Evolutionary conservation across 2,888 invertebrate species (phyloP), one percentile per base, ranked within the genome.

Genomic region (Drosophila pegasa): DNA sequence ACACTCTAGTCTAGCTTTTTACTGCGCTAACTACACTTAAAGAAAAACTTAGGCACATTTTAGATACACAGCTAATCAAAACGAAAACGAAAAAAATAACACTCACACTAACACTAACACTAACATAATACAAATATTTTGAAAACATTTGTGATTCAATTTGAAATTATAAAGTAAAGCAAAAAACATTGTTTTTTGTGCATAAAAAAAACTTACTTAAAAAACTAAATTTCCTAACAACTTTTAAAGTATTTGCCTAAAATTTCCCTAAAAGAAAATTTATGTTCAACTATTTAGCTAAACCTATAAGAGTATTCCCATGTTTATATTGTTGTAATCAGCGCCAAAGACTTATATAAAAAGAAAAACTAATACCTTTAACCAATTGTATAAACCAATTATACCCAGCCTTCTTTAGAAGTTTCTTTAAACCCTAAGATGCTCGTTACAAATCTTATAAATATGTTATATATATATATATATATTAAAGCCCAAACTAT

Each of bases 91-190:
- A 62, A 45, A 38, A 40, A 62, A 59, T 35, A 43, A 37, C n/a
- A n/a, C 50, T 56, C 40, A 43, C 64, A 59, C 29, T 5, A 14
- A 33, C n/a, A 71, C 50, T 71, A 70, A 77, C 48, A 71, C 45
- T 84, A 81, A 60, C 66, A 59, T 58, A 75, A 48, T 61, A 67
- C 45, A 79, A 70, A 77, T 64, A 79, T 80, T 84, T 80, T 75
- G 58, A 84, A 58, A 76, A 80, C 69, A 77, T 88, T 82, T 85
- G 85, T 85, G 85, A 85, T 85, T 85, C 70, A 80, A 85, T 85
- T 85, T 69, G 54, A 85, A 85, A 85, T 86, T 87, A 50, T 50
- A 27, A 29, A 27, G 3, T 82, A 22, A 51, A 45, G 16, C n/a
- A 9, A 3, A 37, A 66, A 66, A 72, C 29, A 56, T 70, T 55